These are phyloP conservation scores for Sciurus carolinensis DNA, from an alignment of 2,797 vertebrate genomes.

Conservation along the genomic window DNA sequence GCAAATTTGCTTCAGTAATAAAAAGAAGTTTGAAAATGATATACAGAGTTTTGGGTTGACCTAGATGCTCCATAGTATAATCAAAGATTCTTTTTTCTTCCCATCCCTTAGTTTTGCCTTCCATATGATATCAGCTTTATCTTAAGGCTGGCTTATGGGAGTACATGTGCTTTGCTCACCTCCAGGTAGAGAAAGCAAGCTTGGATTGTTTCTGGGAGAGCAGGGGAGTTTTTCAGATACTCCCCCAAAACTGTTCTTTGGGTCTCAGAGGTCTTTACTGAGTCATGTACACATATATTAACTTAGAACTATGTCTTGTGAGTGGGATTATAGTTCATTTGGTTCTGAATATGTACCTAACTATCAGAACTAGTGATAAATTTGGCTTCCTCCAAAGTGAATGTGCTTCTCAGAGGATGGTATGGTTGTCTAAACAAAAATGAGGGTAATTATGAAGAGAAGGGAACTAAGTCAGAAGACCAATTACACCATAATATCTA, in stretches of 20 bases:
- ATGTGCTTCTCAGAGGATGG: not conserved
- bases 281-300: not conserved
- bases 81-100: not conserved
- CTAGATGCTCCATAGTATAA: not conserved
- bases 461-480: not conserved
- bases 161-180: not conserved
- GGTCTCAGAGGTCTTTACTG: not conserved
- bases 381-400: not conserved
- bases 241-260: not conserved
- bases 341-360: not conserved
- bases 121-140: not conserved
- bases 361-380: not conserved
- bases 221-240: not conserved
- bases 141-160: not conserved
- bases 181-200: not conserved
- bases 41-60: not conserved
- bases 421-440: not conserved
- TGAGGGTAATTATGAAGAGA: not conserved
- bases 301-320: not conserved
- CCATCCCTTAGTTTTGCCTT: not conserved
- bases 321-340: not conserved
- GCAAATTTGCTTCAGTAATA: not conserved
- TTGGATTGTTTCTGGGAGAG: not conserved
- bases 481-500: not conserved
- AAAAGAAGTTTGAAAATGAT: not conserved